These are phyloP conservation scores for Recurvirostra avosetta DNA, from an alignment of 2,113 vertebrate genomes.

Conservation along the genomic window DNA sequence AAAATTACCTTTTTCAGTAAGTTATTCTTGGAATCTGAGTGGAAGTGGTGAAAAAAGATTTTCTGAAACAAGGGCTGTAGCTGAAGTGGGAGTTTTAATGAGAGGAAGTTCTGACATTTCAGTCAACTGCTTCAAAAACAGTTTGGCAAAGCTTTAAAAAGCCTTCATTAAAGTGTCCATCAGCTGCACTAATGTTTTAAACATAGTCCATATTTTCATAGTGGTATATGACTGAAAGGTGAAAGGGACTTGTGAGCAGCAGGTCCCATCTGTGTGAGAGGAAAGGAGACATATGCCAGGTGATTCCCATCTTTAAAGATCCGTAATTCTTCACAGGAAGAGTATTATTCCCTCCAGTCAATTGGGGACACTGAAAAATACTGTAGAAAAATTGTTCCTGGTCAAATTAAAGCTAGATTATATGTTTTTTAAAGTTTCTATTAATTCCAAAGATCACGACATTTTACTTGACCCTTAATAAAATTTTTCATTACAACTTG, in stretches of 20 bases:
- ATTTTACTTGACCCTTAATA: neutral
- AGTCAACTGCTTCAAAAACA: neutral
- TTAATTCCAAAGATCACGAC: neutral
- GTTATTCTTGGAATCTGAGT: neutral
- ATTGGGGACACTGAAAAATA: neutral
- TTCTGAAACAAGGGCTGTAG: neutral
- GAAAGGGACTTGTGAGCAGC: neutral
- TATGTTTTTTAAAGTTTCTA: neutral
- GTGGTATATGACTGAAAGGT: neutral
- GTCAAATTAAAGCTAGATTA: neutral
- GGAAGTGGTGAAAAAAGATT: neutral
- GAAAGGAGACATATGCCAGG: neutral
- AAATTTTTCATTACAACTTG: neutral
- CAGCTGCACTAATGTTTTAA: slow-evolving; percentile 6
- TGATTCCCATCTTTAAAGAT: neutral
- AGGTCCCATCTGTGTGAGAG: neutral
- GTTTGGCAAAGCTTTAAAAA: slow-evolving; percentile 7
- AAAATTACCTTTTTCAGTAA: neutral
- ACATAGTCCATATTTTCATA: neutral
- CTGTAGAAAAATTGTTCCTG: neutral
- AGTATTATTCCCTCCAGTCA: neutral
- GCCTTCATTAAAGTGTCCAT: neutral
- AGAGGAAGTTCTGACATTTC: slow-evolving; percentile 27
- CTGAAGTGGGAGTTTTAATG: neutral
- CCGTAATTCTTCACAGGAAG: neutral